Evolutionary conservation across 1,140 invertebrate species (phyloP).

Genomic region (Pachypsylla venusta): DNA sequence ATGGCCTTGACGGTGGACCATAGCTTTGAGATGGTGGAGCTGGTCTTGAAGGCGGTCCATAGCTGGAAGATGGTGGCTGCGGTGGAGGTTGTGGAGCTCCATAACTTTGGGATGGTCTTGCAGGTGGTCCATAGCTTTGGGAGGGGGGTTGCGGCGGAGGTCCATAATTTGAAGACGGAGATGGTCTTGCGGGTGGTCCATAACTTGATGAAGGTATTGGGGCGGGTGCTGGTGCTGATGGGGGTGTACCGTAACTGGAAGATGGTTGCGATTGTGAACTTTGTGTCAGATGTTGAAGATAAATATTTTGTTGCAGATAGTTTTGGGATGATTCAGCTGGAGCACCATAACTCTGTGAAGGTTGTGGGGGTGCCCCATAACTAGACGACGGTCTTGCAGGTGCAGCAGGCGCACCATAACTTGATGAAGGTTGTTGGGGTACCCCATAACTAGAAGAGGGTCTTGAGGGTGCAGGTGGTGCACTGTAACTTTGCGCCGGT

Average conservation of each 20-base stretch:
- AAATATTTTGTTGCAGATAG: too few species aligned
- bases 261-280: background rate
- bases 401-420: slow-evolving; percentile 9
- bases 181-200: background rate
- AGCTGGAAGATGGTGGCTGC: slow-evolving; percentile 13
- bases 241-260: background rate
- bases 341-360: background rate
- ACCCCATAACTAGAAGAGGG: slow-evolving; percentile 4
- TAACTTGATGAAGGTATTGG: slow-evolving; percentile 2
- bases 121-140: slow-evolving; percentile 19
- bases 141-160: slow-evolving; percentile 5
- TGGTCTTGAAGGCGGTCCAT: slow-evolving; percentile 18
- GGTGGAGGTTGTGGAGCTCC: background rate
- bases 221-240: slow-evolving; percentile 13
- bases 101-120: background rate
- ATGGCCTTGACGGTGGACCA: background rate
- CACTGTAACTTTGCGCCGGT: slow-evolving; percentile 14
- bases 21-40: background rate
- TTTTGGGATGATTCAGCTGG: too few species aligned
- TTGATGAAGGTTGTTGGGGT: background rate
- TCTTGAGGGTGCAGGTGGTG: slow-evolving; percentile 10
- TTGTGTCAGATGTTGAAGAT: too few species aligned
- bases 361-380: slow-evolving; percentile 17
- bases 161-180: background rate
- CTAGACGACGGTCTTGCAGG: slow-evolving; percentile 14